phyloP scores from a whole-genome alignment of 2,888 invertebrate species.

The Ariolimax columbianus region DNA sequence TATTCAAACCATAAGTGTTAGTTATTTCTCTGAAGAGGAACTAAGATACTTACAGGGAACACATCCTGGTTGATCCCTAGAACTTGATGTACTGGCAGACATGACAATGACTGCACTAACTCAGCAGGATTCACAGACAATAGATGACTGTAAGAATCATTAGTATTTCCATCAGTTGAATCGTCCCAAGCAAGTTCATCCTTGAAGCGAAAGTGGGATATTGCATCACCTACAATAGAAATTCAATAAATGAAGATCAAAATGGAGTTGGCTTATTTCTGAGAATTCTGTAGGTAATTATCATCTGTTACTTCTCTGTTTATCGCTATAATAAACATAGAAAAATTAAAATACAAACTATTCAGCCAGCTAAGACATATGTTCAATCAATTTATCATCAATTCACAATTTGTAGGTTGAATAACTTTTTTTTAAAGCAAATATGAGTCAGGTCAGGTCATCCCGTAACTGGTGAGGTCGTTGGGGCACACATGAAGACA shows the following conservation, averaged over 20 bases:
- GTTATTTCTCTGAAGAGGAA: background rate
- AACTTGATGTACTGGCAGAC: constrained; percentile 62
- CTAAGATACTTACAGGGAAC: constrained; percentile 59
- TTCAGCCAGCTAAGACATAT: too few relatives aligned
- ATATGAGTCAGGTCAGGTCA: too few relatives aligned
- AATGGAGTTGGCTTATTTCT: too few relatives aligned
- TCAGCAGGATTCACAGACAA: constrained; percentile 58
- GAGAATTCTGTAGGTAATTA: background rate
- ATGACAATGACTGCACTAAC: constrained; percentile 57
- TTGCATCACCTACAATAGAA: constrained; percentile 57
- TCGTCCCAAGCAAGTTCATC: constrained; percentile 65
- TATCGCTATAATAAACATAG: too few relatives aligned
- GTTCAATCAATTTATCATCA: too few relatives aligned
- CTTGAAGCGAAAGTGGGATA: constrained; percentile 65
- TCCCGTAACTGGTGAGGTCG: too few relatives aligned
- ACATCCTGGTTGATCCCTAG: constrained; percentile 58
- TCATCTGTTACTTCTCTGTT: background rate
- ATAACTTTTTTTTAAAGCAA: too few relatives aligned
- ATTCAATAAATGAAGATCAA: background rate
- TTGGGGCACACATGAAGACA: too few relatives aligned
- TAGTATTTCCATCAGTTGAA: constrained; percentile 5
- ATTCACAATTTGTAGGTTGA: too few relatives aligned
- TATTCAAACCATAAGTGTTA: too few relatives aligned
- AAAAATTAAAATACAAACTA: too few relatives aligned
- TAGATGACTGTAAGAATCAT: constrained; percentile 38